A percentile compares a stretch with the other conserved stretches of the same genome.
phyloP scores from a whole-genome alignment of 1,140 invertebrate genomes.

The Trialeurodes vaporariorum region DNA sequence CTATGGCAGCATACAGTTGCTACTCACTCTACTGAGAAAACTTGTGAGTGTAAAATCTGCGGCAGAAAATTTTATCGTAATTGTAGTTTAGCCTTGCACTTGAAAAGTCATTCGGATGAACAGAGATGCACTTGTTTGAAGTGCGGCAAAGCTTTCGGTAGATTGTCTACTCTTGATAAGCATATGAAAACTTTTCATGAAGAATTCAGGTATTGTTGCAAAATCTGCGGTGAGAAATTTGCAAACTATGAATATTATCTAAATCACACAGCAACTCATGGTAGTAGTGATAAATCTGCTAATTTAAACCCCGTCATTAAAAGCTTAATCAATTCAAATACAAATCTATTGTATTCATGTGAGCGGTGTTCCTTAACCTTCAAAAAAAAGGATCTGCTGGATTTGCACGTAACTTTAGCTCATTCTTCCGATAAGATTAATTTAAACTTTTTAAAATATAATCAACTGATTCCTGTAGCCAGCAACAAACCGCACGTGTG shows the following conservation, averaged over 20 bases:
- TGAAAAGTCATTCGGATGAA: constrained; percentile 26
- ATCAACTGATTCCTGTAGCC: constrained; percentile 4
- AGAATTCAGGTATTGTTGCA: constrained; percentile 16
- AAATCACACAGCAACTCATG: constrained; percentile 15
- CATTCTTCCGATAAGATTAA: constrained; percentile 1
- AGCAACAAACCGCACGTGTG: constrained; percentile 14
- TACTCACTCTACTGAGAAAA: constrained; percentile 21
- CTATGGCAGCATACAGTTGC: constrained; percentile 24
- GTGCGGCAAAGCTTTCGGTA: constrained; percentile 21
- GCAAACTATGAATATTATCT: constrained; percentile 15
- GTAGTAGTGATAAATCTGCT: constrained; percentile 10
- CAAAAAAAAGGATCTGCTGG: background rate
- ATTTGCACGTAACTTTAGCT: background rate
- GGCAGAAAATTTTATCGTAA: constrained; percentile 26
- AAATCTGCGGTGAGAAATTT: constrained; percentile 18
- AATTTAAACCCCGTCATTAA: constrained; percentile 15
- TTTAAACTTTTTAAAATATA: constrained; percentile 6
- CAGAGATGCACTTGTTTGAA: constrained; percentile 21
- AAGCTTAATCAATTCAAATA: constrained; percentile 14
- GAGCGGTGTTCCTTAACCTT: constrained; percentile 3
- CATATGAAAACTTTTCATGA: constrained; percentile 18
- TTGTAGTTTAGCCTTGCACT: constrained; percentile 24
- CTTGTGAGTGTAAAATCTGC: constrained; percentile 23
- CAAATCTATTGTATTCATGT: constrained; percentile 11
- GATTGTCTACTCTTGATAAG: constrained; percentile 18